Evolutionary conservation across 2,797 vertebrate species (phyloP).

Genomic region (Intellagama lesueurii): DNA sequence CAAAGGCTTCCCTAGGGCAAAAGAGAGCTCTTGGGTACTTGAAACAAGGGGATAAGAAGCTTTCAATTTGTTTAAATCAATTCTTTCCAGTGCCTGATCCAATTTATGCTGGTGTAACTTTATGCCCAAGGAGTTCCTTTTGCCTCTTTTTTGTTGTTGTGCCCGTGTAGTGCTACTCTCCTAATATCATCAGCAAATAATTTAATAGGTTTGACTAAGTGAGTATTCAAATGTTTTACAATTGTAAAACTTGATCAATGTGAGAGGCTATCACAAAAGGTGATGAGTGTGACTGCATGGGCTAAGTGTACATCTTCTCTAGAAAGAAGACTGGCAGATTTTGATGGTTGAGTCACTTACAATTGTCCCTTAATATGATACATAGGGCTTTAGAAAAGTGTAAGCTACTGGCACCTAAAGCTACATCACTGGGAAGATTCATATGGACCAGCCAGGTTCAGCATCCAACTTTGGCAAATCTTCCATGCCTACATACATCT

Average conservation of each 20-base stretch:
- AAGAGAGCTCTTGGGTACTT: too few relatives aligned
- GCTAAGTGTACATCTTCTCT: background rate
- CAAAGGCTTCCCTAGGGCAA: too few relatives aligned
- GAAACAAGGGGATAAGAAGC: too few relatives aligned
- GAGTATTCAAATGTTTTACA: background rate
- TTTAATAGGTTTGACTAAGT: background rate
- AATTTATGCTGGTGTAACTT: too few relatives aligned
- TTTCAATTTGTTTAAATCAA: too few relatives aligned
- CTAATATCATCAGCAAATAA: too few relatives aligned
- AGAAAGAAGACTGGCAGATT: background rate
- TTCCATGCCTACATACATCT: background rate
- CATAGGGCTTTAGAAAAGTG: background rate
- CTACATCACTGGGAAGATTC: background rate
- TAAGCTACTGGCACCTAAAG: background rate
- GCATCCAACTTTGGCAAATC: background rate
- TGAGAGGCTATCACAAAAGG: background rate
- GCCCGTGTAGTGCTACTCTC: too few relatives aligned
- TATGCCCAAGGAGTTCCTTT: too few relatives aligned
- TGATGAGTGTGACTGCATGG: background rate
- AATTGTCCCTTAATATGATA: background rate
- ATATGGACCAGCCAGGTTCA: background rate
- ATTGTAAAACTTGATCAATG: background rate
- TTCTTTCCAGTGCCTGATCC: too few relatives aligned
- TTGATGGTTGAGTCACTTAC: background rate
- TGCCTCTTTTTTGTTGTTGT: too few relatives aligned